Evolutionary conservation across 92 coral and sea anemone genomes (phyloP).

Genomic region (Bergia puertoricense): DNA sequence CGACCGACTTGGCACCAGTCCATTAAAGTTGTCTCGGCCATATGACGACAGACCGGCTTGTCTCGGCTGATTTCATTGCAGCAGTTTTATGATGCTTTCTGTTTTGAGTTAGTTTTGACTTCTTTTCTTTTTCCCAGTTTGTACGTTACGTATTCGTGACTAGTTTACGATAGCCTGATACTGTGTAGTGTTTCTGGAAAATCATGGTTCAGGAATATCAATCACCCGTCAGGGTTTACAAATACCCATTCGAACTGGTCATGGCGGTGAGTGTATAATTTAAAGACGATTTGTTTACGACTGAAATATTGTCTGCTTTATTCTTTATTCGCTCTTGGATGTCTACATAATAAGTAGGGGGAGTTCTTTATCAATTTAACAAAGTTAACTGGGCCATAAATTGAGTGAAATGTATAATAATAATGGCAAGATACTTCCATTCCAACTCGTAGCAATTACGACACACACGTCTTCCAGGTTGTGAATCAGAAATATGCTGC

Average conservation of each 20-base stretch:
- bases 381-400: not conserved
- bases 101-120: slow-evolving; percentile 17
- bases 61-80: not conserved
- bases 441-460: not conserved
- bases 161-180: not conserved
- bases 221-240: slow-evolving; percentile 98
- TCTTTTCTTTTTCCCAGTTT: not conserved
- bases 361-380: not conserved
- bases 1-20: slow-evolving; percentile 9
- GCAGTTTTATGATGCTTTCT: not conserved
- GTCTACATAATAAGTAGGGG: not conserved
- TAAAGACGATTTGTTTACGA: slow-evolving; percentile 5
- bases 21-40: not conserved
- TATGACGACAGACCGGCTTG: slow-evolving; percentile 11
- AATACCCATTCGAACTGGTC: slow-evolving; percentile 96
- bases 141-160: not conserved
- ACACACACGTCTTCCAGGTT: not conserved
- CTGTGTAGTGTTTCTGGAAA: not conserved
- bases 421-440: not conserved
- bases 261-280: slow-evolving; percentile 88
- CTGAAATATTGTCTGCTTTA: not conserved
- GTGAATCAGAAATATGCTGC: slow-evolving; percentile 1
- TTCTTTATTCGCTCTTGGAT: not conserved
- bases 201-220: slow-evolving; percentile 97
- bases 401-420: not conserved